A percentile compares a stretch with the other conserved stretches of the same genome.
These are phyloP conservation scores for Pseudorasbora parva DNA, from an alignment of 2,113 vertebrate species.

Conservation along the genomic window DNA sequence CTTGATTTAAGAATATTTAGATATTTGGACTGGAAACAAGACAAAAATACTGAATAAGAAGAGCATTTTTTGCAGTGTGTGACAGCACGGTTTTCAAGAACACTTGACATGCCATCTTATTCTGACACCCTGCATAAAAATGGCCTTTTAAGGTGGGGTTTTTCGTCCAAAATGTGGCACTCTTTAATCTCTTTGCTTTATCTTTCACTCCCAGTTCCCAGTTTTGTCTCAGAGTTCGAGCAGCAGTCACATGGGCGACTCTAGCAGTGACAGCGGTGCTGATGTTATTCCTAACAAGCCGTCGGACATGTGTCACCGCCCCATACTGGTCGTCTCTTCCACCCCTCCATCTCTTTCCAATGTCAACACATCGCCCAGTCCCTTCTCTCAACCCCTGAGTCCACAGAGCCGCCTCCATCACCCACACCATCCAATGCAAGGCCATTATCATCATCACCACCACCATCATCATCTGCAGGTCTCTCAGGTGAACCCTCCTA, in stretches of 20 bases:
- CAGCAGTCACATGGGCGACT: conserved; percentile 75
- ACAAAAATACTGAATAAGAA: too few species aligned
- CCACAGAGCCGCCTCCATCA: conserved; percentile 88
- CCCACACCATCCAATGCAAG: conserved; percentile 77
- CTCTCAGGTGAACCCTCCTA: conserved; percentile 66
- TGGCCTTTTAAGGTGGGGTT: not conserved
- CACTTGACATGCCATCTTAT: too few species aligned
- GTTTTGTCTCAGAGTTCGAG: conserved; percentile 80
- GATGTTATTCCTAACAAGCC: conserved; percentile 81
- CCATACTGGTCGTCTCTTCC: conserved; percentile 79
- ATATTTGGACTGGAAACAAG: too few species aligned
- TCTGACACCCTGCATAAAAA: too few species aligned
- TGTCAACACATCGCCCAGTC: conserved; percentile 71
- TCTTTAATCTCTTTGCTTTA: conserved; percentile 50
- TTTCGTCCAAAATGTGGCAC: not conserved
- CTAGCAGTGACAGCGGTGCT: conserved; percentile 81
- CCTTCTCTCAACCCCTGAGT: conserved; percentile 85
- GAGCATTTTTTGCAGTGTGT: too few species aligned
- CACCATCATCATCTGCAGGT: conserved; percentile 72
- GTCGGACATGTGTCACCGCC: conserved; percentile 82
- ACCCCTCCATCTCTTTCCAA: conserved; percentile 73
- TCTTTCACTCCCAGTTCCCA: conserved; percentile 82
- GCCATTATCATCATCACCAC: conserved; percentile 74
- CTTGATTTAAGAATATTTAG: too few species aligned
- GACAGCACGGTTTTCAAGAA: too few species aligned